Base-by-base conservation (phyloP, 2,797 vertebrate genomes). In the Lutjanus campechanus region DNA sequence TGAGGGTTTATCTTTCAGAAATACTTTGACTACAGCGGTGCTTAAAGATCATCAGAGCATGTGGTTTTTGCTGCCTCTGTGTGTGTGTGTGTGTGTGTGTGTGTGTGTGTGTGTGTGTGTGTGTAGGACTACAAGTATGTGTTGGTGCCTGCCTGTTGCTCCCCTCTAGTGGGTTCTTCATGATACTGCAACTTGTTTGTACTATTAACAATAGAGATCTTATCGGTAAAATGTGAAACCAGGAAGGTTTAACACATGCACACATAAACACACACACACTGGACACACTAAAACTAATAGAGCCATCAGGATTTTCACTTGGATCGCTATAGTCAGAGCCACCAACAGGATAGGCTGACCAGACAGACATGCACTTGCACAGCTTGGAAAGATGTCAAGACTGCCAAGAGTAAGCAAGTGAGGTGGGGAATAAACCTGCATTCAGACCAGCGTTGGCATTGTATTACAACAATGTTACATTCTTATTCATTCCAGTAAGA, bases 91-190 rank as follows among this genome's bases (percentile, higher is more conserved):
- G 44, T 16, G 43, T 19, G 10, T 43, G 20, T 51, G 19, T 20
- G 10, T 69, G 67, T 11, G 12, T 46, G 63, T 47, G 15, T 68
- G 40, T 15, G 36, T 19, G 22, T 22, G 19, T 51, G 12, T 29
- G 12, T 51, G 61, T 6, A 1, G 8, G 12, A n/a, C 29, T 36
- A 36, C 29, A 4, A 36, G 20, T 65, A 7, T 20, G 16, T 8
- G 4, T 62, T 8, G 8, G 47, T n/a, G 41, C 60, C 61, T 87
- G 89, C 75, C 73, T 87, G 83, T 70, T 94, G 91, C 87, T 88
- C 79, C 95, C 95, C 93, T 90, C 95, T 96, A 90, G 91, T 95
- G 96, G 95, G 72, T 15, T 63, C 49, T 85, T 51, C 17, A 53
- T 71, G 84, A 80, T 54, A 95, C 69, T 95, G 79, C 93, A 94